Percentiles rank a stretch among this genome's conserved stretches.
These are phyloP conservation scores for Nixonia krombeini DNA, from an alignment of 1,140 invertebrate species.

Conservation along the genomic window DNA sequence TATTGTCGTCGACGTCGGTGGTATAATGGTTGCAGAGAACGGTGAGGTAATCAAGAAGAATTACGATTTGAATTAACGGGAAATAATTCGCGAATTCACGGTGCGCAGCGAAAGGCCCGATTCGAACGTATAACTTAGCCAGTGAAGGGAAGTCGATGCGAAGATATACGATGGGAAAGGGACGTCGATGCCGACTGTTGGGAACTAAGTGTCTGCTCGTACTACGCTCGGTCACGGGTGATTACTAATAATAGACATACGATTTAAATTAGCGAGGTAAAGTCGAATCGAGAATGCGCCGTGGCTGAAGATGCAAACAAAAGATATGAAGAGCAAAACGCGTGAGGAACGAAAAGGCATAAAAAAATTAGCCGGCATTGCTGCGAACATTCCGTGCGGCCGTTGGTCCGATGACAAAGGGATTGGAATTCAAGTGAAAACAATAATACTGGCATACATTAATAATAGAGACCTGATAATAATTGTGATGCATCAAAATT, in stretches of 20 bases:
- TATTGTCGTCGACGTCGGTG: not conserved
- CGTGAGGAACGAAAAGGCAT: constrained; percentile 37
- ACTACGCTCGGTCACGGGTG: constrained; percentile 43
- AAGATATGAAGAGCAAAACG: constrained; percentile 32
- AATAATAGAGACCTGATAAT: too few species aligned
- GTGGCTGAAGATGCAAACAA: constrained; percentile 36
- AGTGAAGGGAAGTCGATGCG: constrained; percentile 20
- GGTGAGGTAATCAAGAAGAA: constrained; percentile 15
- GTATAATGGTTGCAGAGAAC: not conserved
- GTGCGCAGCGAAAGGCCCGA: not conserved
- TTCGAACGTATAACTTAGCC: constrained; percentile 22
- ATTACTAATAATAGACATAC: constrained; percentile 54
- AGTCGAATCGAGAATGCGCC: constrained; percentile 35
- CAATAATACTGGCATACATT: too few species aligned
- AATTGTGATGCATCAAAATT: too few species aligned
- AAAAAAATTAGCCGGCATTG: too few species aligned
- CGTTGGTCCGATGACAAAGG: too few species aligned
- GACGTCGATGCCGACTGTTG: constrained; percentile 32
- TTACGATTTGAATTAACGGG: constrained; percentile 18
- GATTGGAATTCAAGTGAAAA: too few species aligned
- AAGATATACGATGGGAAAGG: constrained; percentile 33
- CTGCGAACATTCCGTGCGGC: too few species aligned
- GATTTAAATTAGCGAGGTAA: constrained; percentile 53
- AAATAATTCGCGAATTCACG: constrained; percentile 25
- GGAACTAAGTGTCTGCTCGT: constrained; percentile 30